Base-by-base conservation (phyloP, 2,888 invertebrate species). In the Melinaea marsaeus region DNA sequence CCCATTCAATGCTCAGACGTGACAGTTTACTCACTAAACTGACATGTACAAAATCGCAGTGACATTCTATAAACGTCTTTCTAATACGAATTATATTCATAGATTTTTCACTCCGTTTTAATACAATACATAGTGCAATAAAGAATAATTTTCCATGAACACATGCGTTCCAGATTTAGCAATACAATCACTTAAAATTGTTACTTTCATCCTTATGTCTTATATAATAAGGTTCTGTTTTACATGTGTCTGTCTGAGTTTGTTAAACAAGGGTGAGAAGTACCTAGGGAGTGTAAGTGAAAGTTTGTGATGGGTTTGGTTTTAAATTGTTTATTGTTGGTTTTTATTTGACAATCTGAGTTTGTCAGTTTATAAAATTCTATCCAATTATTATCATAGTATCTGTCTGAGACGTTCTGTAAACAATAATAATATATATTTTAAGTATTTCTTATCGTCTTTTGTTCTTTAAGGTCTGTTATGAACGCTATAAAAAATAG, bases 1-100 rank as follows among this genome's bases (percentile, higher is more conserved):
- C 69, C 74, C 79, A 78, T 81, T 11, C 32, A 32, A 32, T 51
- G 32, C 32, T 51, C 51, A 51, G 81, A 79, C 82, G 81, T 84
- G 86, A 85, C 85, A 81, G 81, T 76, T 74, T 74, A 75, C 80
- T 75, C 79, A 76, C 82, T 75, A 81, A 82, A 85, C 84, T 86
- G 86, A 85, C 88, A 83, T 83, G 83, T 84, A 86, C 86, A 79
- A 88, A 89, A 89, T 88, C 88, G 83, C 81, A 77, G 84, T 81
- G 88, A 88, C 88, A 85, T 87, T 85, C 83, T 80, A 77, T 79
- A 80, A 84, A 84, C 83, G 81, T 83, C 84, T 83, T 79, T 75
- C 70, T 80, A 79, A 82, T 84, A 82, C 81, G 55, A 59, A 56
- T 57, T 45, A 56, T 13, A 80, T 78, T 77, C 71, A 72, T 34